Base-by-base conservation (phyloP, 1,140 invertebrate genomes). In the Zaprionus ornatus region DNA sequence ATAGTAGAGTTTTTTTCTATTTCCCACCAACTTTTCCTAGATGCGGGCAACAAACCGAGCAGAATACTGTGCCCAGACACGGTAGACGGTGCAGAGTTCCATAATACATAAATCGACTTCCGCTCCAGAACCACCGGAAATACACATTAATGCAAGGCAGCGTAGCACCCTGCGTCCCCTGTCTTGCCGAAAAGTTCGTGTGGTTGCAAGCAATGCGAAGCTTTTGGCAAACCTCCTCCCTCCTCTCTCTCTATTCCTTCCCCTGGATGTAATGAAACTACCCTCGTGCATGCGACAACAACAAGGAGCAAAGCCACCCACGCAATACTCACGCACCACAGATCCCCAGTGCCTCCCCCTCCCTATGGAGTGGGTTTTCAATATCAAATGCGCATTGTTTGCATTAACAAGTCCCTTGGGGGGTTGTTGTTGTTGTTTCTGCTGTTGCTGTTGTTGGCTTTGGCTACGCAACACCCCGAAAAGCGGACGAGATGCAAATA, bases 341-440 rank as follows among this genome's bases (percentile, higher is more conserved):
- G 42, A 42, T 45, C 32, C 25, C 23, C 57, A 15, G 29, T 35
- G 29, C 29, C 17, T 17, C 10, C 25, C 25, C 65, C 59, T 40
- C n/a, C 32, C 13, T 6, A 10, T 45, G 2, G 40, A 45, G n/a
- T 56, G 60, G 65, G 72, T 79, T 86, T 87, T 87, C 83, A 90
- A 90, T 90, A 88, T 88, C 76, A 85, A 90, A 90, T 90, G 76
- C 78, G 74, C 82, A 86, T 90, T 90, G 86, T 90, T 90, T 90
- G 88, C 83, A 91, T 88, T 91, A 91, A 91, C 88, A 88, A 91
- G 88, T 88, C 88, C 77, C 81, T 29, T 29, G 54, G 81, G 74
- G 84, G 69, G 40, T 17, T 17, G n/a, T 17, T n/a, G n/a, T 17
- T 7, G 40, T 42, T 42, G 40, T 9, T 17, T n/a, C 17, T 42